phyloP scores from a whole-genome alignment of 2,888 invertebrate species.

The Cataglyphis altisquamis region DNA sequence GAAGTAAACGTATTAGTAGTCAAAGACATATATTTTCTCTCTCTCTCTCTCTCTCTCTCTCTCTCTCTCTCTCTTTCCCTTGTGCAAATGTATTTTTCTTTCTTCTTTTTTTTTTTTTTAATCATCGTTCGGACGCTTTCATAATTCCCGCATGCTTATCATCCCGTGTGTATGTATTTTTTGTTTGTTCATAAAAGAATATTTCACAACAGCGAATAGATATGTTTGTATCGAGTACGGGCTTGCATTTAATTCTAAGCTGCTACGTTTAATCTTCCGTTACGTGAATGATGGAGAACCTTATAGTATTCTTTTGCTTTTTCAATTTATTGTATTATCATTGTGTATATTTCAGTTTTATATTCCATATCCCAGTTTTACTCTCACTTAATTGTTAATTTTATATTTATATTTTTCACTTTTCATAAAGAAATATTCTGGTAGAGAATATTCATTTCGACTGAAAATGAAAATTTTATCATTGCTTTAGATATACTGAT shows the following conservation, averaged over 20 bases:
- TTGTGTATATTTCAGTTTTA: neutral
- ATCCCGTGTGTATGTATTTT: neutral
- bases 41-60: neutral
- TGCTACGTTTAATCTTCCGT: neutral
- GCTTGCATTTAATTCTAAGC: neutral
- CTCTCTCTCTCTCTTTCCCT: neutral
- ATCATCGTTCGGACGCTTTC: conserved; percentile 13
- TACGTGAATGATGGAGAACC: neutral
- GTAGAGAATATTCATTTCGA: conserved; percentile 19
- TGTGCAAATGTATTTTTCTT: neutral
- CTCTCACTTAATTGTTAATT: too few relatives aligned
- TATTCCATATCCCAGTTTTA: neutral
- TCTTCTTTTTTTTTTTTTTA: conserved; percentile 15
- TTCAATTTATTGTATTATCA: neutral
- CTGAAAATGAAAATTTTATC: conserved; percentile 37
- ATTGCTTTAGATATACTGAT: neutral
- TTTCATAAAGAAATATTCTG: neutral
- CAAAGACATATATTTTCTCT: neutral
- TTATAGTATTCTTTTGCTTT: neutral
- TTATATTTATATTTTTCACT: too few relatives aligned
- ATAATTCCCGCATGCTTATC: neutral
- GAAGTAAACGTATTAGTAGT: conserved; percentile 7
- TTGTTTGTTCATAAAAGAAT: conserved; percentile 15
- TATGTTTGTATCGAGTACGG: neutral
- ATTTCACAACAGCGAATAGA: neutral